A percentile compares a stretch with the other conserved stretches of the same genome.
These are phyloP conservation scores for Tenthredo distinguenda DNA, from an alignment of 2,888 invertebrate species.

Conservation along the genomic window DNA sequence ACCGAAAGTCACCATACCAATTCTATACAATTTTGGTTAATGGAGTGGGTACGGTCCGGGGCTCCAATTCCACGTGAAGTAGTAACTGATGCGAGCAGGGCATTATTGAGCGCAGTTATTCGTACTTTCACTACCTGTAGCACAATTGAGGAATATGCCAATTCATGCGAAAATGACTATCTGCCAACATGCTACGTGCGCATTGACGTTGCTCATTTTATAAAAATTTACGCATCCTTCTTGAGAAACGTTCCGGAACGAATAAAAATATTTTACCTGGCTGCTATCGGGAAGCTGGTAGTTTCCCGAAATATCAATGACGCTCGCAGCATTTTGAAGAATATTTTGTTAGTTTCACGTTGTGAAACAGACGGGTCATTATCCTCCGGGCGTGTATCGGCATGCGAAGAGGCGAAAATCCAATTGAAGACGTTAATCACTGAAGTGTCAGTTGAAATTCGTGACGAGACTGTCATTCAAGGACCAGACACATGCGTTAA, in stretches of 20 bases:
- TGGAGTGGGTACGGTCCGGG: constrained; percentile 51
- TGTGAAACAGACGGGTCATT: constrained; percentile 39
- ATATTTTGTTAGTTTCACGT: neutral
- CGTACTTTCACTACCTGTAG: constrained; percentile 45
- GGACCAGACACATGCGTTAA: neutral
- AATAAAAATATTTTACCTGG: constrained; percentile 50
- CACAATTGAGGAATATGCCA: constrained; percentile 45
- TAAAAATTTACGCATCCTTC: constrained; percentile 53
- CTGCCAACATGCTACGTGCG: constrained; percentile 54
- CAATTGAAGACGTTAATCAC: constrained; percentile 12
- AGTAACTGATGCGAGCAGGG: constrained; percentile 54
- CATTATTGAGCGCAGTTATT: constrained; percentile 54
- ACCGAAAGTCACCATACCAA: constrained; percentile 54
- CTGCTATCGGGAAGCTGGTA: constrained; percentile 54
- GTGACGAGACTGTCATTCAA: no score
- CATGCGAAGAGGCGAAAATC: constrained; percentile 14
- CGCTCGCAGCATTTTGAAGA: constrained; percentile 9
- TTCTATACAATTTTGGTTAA: constrained; percentile 56
- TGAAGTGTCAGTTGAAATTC: constrained; percentile 16
- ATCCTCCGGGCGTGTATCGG: neutral
- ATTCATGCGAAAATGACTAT: constrained; percentile 31
- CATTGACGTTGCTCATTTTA: constrained; percentile 54
- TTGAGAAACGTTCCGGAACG: neutral
- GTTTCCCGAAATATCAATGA: neutral
- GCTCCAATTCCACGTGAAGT: constrained; percentile 57